Base-by-base conservation (phyloP, 2,113 vertebrate species). In the Nansenia antarctica region DNA sequence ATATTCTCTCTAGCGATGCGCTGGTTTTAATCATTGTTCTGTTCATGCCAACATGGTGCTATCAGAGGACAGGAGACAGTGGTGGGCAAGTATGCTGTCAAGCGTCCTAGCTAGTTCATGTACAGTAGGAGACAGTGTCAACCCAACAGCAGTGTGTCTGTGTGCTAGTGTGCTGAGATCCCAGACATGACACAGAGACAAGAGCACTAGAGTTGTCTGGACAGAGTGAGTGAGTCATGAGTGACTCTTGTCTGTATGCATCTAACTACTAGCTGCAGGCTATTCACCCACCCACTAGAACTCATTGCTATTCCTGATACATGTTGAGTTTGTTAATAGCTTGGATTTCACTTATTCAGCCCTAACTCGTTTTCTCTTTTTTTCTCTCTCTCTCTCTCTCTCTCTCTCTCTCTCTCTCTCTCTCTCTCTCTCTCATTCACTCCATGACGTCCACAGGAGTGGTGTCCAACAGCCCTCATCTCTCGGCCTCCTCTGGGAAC, bases 391-490 rank as follows among this genome's bases (percentile, higher is more conserved):
- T 52, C 0, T 18, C 20, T 9, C 47, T 22, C 47, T 18, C 1
- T 1, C 20, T 5, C 37, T 42, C 6, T 52, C 9, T 24, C 9
- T 18, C 9, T 24, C 18, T 53, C 42, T 53, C 22, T 26, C n/a
- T 26, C 6, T 53, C 47, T n/a, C 14, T 52, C 47, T n/a, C 4
- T 30, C 20, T 27, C 54, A 29, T 7, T 26, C 54, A 0, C 52
- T 54, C 24, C 9, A 5, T n/a, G 30, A n/a, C 63, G 42, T 8
- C 18, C 76, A 78, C 91, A 97, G 97, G 90, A 72, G 91, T 92
- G 86, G 89, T 91, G 86, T 90, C 94, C 69, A 92, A 89, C 87
- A 96, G 95, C 74, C 95, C 95, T 74, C 93, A 93, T 83, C 93
- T 94, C 84, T 94, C 94, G 53, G 93, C 93, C 34, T 92, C 95